Conservation (phyloP, 2,888 invertebrate genomes). For the Trilocha varians region DNA sequence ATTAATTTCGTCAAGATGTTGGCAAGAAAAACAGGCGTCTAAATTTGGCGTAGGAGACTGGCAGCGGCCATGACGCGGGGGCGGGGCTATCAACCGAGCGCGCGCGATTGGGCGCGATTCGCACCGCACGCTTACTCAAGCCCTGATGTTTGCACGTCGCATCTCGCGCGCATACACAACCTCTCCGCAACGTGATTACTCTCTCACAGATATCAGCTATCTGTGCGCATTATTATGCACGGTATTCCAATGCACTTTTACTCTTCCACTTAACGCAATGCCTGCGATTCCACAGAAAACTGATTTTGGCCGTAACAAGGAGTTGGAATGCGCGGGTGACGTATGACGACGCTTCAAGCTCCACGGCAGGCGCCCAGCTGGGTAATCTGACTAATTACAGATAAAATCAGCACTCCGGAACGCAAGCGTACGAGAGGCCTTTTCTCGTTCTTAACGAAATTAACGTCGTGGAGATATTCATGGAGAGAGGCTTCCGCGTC, state of each 20-base stretch:
- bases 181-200: no score
- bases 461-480: constrained; percentile 33
- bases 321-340: constrained; percentile 4
- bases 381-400: constrained; percentile 49
- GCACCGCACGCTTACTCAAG: constrained; percentile 36
- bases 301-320: constrained; percentile 23
- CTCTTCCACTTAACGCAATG: constrained; percentile 15
- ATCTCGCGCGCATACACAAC: constrained; percentile 19
- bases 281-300: constrained; percentile 18
- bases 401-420: constrained; percentile 46
- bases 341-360: constrained; percentile 27
- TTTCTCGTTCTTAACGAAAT: constrained; percentile 18
- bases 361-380: constrained; percentile 22
- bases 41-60: constrained; percentile 62
- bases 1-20: constrained; percentile 16
- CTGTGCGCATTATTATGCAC: no score
- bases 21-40: constrained; percentile 42
- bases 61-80: constrained; percentile 62
- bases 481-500: constrained; percentile 20
- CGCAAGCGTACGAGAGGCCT: constrained; percentile 40
- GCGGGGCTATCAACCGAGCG: constrained; percentile 43
- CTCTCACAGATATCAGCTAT: no score
- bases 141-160: constrained; percentile 27
- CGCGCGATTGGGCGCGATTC: constrained; percentile 57
- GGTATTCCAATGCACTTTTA: no score